phyloP scores from a whole-genome alignment of 2,888 invertebrate species.

The Melanotus villosus region DNA sequence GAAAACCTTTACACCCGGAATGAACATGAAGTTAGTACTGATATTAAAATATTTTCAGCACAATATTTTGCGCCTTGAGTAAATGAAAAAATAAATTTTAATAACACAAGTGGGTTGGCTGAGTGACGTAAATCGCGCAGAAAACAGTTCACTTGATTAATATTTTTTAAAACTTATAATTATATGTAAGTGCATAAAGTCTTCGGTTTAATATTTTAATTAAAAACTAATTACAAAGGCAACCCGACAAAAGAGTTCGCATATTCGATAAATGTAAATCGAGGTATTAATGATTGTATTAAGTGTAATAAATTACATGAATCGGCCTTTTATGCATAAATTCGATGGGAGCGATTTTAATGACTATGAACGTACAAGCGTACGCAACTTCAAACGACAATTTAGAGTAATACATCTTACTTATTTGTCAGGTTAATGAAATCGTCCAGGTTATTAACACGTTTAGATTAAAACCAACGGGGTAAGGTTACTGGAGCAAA shows the following conservation, averaged over 20 bases:
- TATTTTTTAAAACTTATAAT: too few species aligned
- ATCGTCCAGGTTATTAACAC: slow-evolving; percentile 9
- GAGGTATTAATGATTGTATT: slow-evolving; percentile 48
- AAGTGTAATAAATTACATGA: slow-evolving; percentile 46
- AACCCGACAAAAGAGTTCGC: slow-evolving; percentile 13
- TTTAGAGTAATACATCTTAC: slow-evolving; percentile 13
- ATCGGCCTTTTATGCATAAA: not conserved
- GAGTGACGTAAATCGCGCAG: too few species aligned
- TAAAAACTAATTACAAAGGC: slow-evolving; percentile 1
- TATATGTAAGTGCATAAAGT: too few species aligned
- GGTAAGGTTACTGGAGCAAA: slow-evolving; percentile 28
- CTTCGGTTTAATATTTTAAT: slow-evolving; percentile 8
- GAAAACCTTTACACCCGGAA: too few species aligned
- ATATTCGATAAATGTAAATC: slow-evolving; percentile 45
- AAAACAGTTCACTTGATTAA: too few species aligned
- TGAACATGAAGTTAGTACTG: too few species aligned
- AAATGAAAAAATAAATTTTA: too few species aligned
- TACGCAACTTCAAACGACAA: not conserved
- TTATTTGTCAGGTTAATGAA: slow-evolving; percentile 22
- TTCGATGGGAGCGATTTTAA: slow-evolving; percentile 13
- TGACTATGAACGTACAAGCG: not conserved
- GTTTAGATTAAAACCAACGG: not conserved
- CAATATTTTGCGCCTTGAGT: too few species aligned
- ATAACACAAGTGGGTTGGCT: too few species aligned
- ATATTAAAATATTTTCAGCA: too few species aligned